These are phyloP conservation scores for Allophyes oxyacanthae DNA, from an alignment of 2,888 invertebrate genomes.

Conservation along the genomic window DNA sequence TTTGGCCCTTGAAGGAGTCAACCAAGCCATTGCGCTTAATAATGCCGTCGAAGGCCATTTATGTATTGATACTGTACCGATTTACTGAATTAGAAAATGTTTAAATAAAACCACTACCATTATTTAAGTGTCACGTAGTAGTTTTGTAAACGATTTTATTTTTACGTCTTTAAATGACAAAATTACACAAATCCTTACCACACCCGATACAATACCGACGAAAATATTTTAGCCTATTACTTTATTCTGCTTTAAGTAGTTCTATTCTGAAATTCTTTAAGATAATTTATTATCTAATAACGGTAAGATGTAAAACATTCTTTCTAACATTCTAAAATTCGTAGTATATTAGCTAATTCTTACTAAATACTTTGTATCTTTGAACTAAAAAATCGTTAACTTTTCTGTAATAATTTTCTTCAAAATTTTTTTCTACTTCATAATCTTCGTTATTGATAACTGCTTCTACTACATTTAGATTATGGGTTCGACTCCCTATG, in stretches of 20 bases:
- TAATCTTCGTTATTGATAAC: slow-evolving; percentile 16
- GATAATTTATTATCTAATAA: neutral
- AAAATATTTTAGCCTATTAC: neutral
- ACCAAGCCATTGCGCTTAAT: neutral
- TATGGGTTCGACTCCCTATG: slow-evolving; percentile 44
- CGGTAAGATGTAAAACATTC: slow-evolving; percentile 14
- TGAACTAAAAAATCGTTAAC: slow-evolving; percentile 20
- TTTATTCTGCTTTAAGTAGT: neutral
- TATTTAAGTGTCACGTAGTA: neutral
- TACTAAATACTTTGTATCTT: slow-evolving; percentile 25
- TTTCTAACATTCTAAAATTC: slow-evolving; percentile 18
- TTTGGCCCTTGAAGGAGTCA: neutral
- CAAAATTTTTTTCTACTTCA: slow-evolving; percentile 11
- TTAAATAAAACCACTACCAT: no score
- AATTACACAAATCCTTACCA: slow-evolving; percentile 30
- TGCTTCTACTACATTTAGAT: slow-evolving; percentile 21
- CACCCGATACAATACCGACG: slow-evolving; percentile 25
- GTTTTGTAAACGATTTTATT: neutral
- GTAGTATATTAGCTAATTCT: slow-evolving; percentile 25
- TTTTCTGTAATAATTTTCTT: slow-evolving; percentile 27
- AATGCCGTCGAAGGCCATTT: neutral
- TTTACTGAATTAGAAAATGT: no score
- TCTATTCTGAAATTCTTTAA: neutral
- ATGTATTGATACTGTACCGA: no score
- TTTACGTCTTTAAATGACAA: slow-evolving; percentile 7